Percentiles rank a stretch among this genome's conserved stretches.
These are phyloP conservation scores for Atherinosoma microstoma DNA, from an alignment of 2,797 vertebrate species.

Conservation along the genomic window DNA sequence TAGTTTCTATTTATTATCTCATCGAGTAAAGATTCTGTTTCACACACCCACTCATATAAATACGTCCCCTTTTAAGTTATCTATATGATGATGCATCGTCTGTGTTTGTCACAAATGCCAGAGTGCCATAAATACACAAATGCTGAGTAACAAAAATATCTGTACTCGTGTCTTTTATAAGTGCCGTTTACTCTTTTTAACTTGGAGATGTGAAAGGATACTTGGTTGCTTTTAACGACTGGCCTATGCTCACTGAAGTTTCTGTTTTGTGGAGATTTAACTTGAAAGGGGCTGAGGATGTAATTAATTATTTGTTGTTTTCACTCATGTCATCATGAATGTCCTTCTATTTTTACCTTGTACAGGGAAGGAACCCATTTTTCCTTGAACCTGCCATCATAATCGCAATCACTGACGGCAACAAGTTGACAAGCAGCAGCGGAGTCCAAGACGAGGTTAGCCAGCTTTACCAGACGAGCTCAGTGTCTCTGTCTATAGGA, in stretches of 20 bases:
- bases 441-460: conserved; percentile 97
- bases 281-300: neutral
- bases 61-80: conserved; percentile 28
- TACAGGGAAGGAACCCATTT: conserved; percentile 95
- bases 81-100: conserved; percentile 13
- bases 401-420: conserved; percentile 94
- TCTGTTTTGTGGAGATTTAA: neutral
- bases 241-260: neutral
- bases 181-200: neutral
- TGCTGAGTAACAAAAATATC: conserved; percentile 2
- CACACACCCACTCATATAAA: conserved; percentile 18
- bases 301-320: neutral
- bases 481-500: neutral
- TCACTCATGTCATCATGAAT: neutral
- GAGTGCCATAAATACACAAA: conserved; percentile 10
- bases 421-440: conserved; percentile 90
- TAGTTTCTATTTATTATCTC: conserved; percentile 31
- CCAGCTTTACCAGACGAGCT: conserved; percentile 13
- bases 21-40: conserved; percentile 16
- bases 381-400: conserved; percentile 97
- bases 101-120: neutral
- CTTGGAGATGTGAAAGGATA: neutral
- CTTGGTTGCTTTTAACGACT: neutral
- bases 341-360: neutral
- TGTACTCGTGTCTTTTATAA: conserved; percentile 3